Percentiles rank a stretch among this genome's conserved stretches.
Conservation (phyloP, 2,113 vertebrate genomes). For the Pica pica region DNA sequence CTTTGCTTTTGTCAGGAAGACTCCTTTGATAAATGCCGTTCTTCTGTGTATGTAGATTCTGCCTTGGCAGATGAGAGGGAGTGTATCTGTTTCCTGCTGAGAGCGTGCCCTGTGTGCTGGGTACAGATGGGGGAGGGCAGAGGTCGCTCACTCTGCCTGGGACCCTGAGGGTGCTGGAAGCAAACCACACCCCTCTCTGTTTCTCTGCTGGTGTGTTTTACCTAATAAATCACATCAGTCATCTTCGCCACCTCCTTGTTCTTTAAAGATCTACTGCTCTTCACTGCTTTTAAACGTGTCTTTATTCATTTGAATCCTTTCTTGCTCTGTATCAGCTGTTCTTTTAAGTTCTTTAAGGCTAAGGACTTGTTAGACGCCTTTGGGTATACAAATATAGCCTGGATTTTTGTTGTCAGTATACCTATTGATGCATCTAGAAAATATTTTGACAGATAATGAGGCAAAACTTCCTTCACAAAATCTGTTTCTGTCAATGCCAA, state of each 20-base stretch:
- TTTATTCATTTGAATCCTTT: not conserved
- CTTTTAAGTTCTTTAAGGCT: not conserved
- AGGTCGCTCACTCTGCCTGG: not conserved
- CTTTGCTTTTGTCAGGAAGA: not conserved
- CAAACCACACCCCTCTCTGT: fast-evolving
- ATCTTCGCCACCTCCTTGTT: not conserved
- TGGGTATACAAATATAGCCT: not conserved
- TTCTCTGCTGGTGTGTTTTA: not conserved
- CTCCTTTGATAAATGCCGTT: not conserved
- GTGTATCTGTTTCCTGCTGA: fast-evolving
- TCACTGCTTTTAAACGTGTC: not conserved
- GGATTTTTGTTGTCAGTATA: not conserved
- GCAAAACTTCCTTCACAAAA: not conserved
- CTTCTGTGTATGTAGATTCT: not conserved
- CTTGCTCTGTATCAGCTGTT: not conserved
- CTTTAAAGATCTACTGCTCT: not conserved
- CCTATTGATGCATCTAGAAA: not conserved
- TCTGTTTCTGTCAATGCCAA: not conserved
- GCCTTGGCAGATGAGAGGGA: not conserved
- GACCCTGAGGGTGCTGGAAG: not conserved
- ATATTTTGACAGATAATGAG: not conserved
- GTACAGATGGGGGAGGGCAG: not conserved
- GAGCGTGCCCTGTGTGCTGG: fast-evolving
- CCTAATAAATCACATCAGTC: not conserved
- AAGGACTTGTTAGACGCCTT: not conserved